These are phyloP conservation scores for Aphodius granarius DNA, from an alignment of 2,888 invertebrate species.

Conservation along the genomic window DNA sequence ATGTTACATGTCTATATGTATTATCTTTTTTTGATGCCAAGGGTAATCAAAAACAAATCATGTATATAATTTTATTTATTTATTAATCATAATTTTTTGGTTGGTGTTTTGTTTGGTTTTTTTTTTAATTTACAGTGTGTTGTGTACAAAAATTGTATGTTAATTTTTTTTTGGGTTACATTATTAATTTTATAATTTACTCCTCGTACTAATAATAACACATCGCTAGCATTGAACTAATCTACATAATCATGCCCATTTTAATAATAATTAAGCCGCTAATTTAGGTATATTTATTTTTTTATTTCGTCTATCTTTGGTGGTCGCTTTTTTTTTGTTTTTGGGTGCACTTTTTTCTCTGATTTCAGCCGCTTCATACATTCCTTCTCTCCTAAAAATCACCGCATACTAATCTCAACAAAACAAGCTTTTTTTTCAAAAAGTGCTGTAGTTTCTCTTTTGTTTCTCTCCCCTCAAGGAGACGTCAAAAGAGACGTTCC, in stretches of 20 bases:
- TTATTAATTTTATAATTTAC: slow-evolving; percentile 17
- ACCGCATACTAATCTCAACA: slow-evolving; percentile 12
- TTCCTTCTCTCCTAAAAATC: background rate
- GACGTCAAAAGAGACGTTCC: slow-evolving; percentile 19
- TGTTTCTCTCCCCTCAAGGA: slow-evolving; percentile 21
- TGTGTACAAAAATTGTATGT: slow-evolving; percentile 8
- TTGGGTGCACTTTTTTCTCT: slow-evolving; percentile 2
- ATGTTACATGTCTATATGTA: too few relatives aligned
- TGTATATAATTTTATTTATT: background rate
- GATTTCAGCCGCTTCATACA: slow-evolving; percentile 2
- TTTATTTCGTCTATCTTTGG: background rate
- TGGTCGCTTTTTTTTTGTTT: slow-evolving; percentile 14
- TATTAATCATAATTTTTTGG: slow-evolving; percentile 12
- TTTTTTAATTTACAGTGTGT: slow-evolving; percentile 9
- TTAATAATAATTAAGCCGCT: slow-evolving; percentile 44
- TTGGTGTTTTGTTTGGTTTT: slow-evolving; percentile 8
- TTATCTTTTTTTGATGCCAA: too few relatives aligned
- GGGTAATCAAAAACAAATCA: too few relatives aligned
- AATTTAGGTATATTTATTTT: background rate
- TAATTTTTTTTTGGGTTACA: slow-evolving; percentile 20
- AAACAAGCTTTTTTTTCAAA: slow-evolving; percentile 13
- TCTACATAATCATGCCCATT: slow-evolving; percentile 47
- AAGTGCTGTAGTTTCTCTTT: slow-evolving; percentile 25
- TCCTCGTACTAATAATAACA: slow-evolving; percentile 10
- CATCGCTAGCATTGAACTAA: slow-evolving; percentile 25